These are phyloP conservation scores for Sebastes cheni DNA, from an alignment of 2,797 vertebrate genomes.

Conservation along the genomic window DNA sequence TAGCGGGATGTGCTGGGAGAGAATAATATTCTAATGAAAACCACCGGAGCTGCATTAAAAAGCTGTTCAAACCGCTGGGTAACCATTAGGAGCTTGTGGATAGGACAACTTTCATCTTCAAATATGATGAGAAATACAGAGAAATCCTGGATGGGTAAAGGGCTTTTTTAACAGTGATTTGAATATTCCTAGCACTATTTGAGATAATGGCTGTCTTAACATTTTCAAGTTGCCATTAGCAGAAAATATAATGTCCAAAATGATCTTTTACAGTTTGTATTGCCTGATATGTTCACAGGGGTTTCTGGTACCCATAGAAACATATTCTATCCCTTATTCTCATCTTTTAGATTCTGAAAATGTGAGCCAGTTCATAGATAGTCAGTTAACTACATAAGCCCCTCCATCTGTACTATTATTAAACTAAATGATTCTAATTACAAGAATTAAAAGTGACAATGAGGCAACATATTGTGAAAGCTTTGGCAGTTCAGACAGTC, in stretches of 20 bases:
- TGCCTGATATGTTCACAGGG: too few species aligned
- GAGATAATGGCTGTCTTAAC: not conserved
- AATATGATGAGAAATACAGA: conserved; percentile 11
- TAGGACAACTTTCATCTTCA: not conserved
- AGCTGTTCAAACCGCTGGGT: conserved; percentile 22
- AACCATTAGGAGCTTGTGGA: conserved; percentile 11
- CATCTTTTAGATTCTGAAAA: not conserved
- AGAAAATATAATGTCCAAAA: not conserved
- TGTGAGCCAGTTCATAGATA: not conserved
- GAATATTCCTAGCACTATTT: not conserved
- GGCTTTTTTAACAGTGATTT: not conserved
- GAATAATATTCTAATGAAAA: conserved; percentile 54
- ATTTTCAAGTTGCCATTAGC: not conserved
- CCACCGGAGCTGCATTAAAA: conserved; percentile 37
- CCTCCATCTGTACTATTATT: not conserved
- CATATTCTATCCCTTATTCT: not conserved
- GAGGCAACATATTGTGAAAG: not conserved
- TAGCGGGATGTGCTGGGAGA: conserved; percentile 24
- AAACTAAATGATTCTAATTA: not conserved
- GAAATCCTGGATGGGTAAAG: not conserved
- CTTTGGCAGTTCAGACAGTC: not conserved
- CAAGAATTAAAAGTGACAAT: not conserved
- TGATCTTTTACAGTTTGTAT: not conserved
- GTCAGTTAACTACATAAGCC: not conserved
- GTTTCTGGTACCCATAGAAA: not conserved